Evolutionary conservation across 92 coral and sea anemone genomes (phyloP), one percentile per base, ranked within the genome.

Genomic region (Epizoanthus rinbou): DNA sequence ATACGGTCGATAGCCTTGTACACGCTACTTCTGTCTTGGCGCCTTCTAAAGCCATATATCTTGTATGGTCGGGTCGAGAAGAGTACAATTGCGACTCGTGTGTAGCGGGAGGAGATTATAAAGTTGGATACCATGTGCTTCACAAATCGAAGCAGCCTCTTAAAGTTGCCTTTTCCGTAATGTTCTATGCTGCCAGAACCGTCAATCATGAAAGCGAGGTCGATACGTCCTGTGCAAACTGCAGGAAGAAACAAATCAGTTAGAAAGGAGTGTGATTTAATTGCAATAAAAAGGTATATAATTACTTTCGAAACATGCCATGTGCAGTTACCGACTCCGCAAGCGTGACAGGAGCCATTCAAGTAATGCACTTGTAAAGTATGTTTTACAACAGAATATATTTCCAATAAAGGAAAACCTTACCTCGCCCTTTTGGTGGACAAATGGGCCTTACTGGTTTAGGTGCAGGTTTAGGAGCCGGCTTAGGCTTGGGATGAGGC

Each of bases 131-230:
- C 80, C 62, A 96, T 75, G 3, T 85, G 82, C 63, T 86, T 88
- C 59, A 96, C 95, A 83, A 96, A 96, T 73, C 68, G 71, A 56
- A 96, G 68, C n/a, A 92, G 56, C 21, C 94, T 92, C 41, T 80
- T 89, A 85, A 96, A 96, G 90, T 94, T 94, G 50, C 98, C 98
- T 35, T 87, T 87, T 56, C 97, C 95, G 68, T 70, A 80, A 5
- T 86, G 89, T 68, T 96, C 98, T 21, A 96, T 92, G 81, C 99
- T 96, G 21, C 95, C 93, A 11, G 99, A 96, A 37, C 99, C 99
- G 79, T 96, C 99, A 54, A 94, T 87, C 54, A 96, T 78, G 85
- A 96, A 91, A n/a, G 86, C 94, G 37, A 96, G 85, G 24, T 96
- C 99, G 24, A 96, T 80, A 11, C 90, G 83, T 8, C 88, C 80